Evolutionary conservation across 2,113 vertebrate genomes (phyloP).

Genomic region (Pseudopodoces humilis): DNA sequence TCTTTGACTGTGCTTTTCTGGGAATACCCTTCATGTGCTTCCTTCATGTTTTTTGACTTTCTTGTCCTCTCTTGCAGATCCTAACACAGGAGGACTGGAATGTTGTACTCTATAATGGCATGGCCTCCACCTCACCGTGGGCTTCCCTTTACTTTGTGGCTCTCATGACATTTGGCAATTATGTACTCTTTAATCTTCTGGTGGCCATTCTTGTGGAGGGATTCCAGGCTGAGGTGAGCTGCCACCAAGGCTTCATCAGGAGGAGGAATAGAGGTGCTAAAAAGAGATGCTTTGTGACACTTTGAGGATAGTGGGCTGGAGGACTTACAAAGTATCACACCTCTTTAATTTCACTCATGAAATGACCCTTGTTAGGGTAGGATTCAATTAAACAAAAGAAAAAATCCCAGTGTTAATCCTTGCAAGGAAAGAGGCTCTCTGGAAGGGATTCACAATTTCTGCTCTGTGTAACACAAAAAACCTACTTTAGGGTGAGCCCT

Average conservation of each 20-base stretch:
- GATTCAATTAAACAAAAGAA: not conserved
- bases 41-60: not conserved
- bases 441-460: not conserved
- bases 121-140: conserved; percentile 92
- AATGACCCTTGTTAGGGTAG: not conserved
- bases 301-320: not conserved
- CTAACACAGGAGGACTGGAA: conserved; percentile 98
- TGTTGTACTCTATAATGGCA: conserved; percentile 91
- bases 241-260: not conserved
- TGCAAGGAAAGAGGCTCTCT: not conserved
- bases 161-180: conserved; percentile 97
- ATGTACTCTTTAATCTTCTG: conserved; percentile 94
- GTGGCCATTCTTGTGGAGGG: conserved; percentile 97
- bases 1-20: not conserved
- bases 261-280: not conserved
- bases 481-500: not conserved
- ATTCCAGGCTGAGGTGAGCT: conserved; percentile 93
- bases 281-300: not conserved
- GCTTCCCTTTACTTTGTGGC: conserved; percentile 96
- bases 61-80: conserved; percentile 75
- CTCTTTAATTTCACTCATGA: not conserved
- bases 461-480: not conserved
- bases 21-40: not conserved
- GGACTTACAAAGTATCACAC: not conserved
- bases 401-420: not conserved